Percentiles rank a stretch among this genome's conserved stretches.
These are phyloP conservation scores for Julus scanicus DNA, from an alignment of 2,888 invertebrate species.

Conservation along the genomic window DNA sequence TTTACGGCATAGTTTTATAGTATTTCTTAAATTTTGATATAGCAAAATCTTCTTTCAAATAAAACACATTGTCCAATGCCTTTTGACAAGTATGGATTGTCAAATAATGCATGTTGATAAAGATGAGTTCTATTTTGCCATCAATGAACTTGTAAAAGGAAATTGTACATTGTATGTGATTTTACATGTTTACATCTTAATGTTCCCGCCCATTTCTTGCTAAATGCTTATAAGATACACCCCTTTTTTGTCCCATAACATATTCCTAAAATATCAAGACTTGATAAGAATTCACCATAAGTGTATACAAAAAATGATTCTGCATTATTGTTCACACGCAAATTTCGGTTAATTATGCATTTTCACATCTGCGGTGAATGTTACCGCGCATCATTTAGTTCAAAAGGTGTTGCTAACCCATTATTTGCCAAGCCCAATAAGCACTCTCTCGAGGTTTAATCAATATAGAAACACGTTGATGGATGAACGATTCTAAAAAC, in stretches of 20 bases:
- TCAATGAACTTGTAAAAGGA: too few species aligned
- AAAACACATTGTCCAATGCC: too few species aligned
- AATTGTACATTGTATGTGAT: too few species aligned
- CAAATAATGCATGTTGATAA: too few species aligned
- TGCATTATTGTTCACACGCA: not conserved
- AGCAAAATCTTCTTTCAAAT: too few species aligned
- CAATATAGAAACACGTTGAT: constrained; percentile 17
- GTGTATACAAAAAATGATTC: not conserved
- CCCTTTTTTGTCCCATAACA: not conserved
- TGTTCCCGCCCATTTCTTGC: not conserved
- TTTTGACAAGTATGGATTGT: too few species aligned
- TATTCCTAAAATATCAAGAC: not conserved
- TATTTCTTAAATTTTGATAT: too few species aligned
- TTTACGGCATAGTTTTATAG: too few species aligned
- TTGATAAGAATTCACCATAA: not conserved
- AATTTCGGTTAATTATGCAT: constrained; percentile 5
- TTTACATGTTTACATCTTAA: not conserved
- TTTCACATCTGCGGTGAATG: not conserved
- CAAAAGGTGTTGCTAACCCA: constrained; percentile 23
- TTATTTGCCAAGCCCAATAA: constrained; percentile 25
- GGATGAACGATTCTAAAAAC: not conserved
- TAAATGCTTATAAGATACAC: not conserved
- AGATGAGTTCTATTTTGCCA: too few species aligned
- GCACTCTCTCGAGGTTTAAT: constrained; percentile 8
- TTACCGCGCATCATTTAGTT: constrained; percentile 23